A percentile compares a stretch with the other conserved stretches of the same genome.
Evolutionary conservation across 2,113 vertebrate genomes (phyloP).

Genomic region (Anoura caudifer): DNA sequence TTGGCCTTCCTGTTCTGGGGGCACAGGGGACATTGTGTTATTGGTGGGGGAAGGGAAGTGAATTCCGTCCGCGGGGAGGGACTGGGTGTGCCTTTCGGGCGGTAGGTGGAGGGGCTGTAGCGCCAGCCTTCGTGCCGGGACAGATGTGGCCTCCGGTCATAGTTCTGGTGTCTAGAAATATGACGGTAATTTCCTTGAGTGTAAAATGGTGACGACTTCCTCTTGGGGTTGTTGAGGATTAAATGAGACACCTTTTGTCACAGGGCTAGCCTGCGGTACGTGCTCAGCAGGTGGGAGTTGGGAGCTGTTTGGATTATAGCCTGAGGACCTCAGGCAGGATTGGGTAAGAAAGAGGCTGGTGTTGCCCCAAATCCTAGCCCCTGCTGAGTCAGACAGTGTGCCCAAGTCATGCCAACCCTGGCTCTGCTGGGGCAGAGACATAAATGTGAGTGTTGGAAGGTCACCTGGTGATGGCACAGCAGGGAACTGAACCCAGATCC

Average conservation of each 20-base stretch:
- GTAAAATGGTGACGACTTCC: background rate
- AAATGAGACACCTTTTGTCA: background rate
- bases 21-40: background rate
- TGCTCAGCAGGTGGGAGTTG: background rate
- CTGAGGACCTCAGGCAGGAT: background rate
- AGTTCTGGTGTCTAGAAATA: background rate
- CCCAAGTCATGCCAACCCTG: background rate
- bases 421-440: background rate
- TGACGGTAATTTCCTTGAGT: background rate
- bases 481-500: background rate
- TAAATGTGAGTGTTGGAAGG: background rate
- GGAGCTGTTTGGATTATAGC: background rate
- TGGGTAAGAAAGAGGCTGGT: background rate
- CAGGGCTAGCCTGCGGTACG: background rate
- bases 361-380: background rate
- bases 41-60: background rate
- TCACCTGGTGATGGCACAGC: background rate
- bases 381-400: background rate
- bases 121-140: background rate
- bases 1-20: conserved; percentile 40
- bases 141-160: background rate
- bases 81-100: background rate
- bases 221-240: background rate
- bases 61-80: background rate
- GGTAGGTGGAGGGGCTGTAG: background rate